Percentiles rank a stretch among this genome's conserved stretches.
Conservation (phyloP, 2,888 invertebrate genomes). For the Sarcophaga caerulescens region DNA sequence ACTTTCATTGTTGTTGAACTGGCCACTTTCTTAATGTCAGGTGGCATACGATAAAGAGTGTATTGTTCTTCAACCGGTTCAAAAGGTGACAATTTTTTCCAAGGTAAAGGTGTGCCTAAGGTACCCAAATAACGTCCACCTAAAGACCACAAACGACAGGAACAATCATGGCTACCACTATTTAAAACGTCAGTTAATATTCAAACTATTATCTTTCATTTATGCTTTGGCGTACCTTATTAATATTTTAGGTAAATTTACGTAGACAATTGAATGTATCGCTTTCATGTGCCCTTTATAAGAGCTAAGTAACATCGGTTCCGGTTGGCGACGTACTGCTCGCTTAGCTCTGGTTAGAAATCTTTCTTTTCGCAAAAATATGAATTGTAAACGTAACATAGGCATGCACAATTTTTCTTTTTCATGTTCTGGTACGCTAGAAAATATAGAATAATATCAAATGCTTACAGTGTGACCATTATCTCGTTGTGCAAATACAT, state of each 20-base stretch:
- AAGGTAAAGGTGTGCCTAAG: constrained; percentile 87
- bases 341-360: constrained; percentile 87
- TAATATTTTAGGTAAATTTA: constrained; percentile 85
- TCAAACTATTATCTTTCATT: background rate
- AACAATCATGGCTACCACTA: constrained; percentile 87
- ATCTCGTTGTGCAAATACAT: background rate
- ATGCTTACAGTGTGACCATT: constrained; percentile 16
- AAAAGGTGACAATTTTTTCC: constrained; percentile 83
- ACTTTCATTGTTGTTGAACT: constrained; percentile 91
- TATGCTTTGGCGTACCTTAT: constrained; percentile 83
- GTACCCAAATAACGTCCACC: constrained; percentile 88
- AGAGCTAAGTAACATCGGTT: constrained; percentile 86
- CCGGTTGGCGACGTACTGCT: constrained; percentile 83
- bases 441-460: constrained; percentile 8
- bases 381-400: constrained; percentile 85
- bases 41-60: constrained; percentile 83
- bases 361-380: constrained; percentile 87
- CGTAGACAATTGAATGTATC: constrained; percentile 85
- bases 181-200: background rate
- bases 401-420: constrained; percentile 84
- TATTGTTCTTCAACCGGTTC: constrained; percentile 80
- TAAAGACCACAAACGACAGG: constrained; percentile 88
- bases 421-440: constrained; percentile 76
- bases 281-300: constrained; percentile 87
- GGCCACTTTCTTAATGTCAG: constrained; percentile 87